Conservation (phyloP, 2,113 vertebrate genomes). For the Rhea americana region DNA sequence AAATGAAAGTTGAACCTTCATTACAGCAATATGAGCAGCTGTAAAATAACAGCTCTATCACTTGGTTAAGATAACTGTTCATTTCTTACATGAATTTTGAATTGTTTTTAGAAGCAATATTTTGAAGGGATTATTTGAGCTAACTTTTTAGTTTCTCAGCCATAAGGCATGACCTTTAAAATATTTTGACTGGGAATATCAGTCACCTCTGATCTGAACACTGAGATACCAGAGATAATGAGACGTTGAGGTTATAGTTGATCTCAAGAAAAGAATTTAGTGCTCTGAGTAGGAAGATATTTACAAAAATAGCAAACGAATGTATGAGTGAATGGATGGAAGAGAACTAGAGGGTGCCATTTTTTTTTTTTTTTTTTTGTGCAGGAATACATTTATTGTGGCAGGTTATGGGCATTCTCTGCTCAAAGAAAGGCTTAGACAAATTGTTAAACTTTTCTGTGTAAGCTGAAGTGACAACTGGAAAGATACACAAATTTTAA, state of each 20-base stretch:
- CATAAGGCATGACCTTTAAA: neutral
- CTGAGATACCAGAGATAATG: neutral
- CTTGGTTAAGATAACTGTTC: constrained; percentile 5
- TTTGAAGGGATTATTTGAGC: neutral
- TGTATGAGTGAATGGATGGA: neutral
- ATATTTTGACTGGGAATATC: neutral
- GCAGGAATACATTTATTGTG: neutral
- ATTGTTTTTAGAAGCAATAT: neutral
- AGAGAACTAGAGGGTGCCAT: neutral
- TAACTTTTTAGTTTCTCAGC: neutral
- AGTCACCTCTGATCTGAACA: neutral
- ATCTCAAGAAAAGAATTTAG: constrained; percentile 14
- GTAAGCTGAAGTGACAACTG: neutral
- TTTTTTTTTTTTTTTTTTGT: neutral
- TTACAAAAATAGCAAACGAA: constrained; percentile 12
- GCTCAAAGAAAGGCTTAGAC: constrained; percentile 23
- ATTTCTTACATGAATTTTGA: neutral
- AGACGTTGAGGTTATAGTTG: neutral
- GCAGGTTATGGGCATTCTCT: neutral
- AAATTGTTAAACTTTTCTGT: neutral
- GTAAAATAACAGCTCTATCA: neutral
- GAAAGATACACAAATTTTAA: neutral
- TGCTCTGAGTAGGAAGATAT: neutral
- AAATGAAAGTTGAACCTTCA: neutral
- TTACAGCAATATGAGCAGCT: neutral